Percentiles rank a stretch among this genome's conserved stretches.
Conservation (phyloP, 2,797 vertebrate genomes). For the Anas capensis region DNA sequence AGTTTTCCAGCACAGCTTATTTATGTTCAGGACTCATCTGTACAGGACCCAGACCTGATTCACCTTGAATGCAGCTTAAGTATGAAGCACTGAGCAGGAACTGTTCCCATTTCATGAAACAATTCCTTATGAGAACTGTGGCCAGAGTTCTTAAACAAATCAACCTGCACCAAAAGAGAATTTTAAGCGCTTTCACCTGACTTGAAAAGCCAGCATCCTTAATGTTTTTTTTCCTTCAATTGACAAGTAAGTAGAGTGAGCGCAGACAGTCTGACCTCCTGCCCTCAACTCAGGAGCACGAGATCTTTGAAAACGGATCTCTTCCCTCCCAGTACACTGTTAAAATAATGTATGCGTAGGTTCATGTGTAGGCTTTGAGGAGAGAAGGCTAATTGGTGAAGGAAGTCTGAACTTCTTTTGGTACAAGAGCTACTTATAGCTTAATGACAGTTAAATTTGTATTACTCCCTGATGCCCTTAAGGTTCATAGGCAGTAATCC, state of each 20-base stretch:
- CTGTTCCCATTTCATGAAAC: neutral
- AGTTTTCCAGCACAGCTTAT: conserved; percentile 78
- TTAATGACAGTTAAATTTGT: neutral
- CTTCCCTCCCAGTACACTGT: neutral
- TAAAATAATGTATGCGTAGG: neutral
- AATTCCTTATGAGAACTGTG: neutral
- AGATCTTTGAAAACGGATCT: neutral
- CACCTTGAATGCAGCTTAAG: neutral
- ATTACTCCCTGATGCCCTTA: neutral
- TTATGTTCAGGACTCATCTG: conserved; percentile 86
- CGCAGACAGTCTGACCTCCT: neutral
- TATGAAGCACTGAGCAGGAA: neutral
- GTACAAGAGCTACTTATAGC: neutral
- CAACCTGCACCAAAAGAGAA: neutral
- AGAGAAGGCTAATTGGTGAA: neutral
- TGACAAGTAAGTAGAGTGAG: neutral
- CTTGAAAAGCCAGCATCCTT: neutral
- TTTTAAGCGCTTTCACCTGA: neutral
- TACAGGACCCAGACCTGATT: neutral
- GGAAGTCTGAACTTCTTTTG: neutral
- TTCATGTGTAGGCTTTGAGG: neutral
- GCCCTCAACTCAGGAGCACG: neutral
- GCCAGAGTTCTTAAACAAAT: neutral
- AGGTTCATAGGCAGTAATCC: neutral
- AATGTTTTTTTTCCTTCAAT: neutral